Evolutionary conservation across 2,888 invertebrate genomes (phyloP).

Genomic region (Noctua janthina): DNA sequence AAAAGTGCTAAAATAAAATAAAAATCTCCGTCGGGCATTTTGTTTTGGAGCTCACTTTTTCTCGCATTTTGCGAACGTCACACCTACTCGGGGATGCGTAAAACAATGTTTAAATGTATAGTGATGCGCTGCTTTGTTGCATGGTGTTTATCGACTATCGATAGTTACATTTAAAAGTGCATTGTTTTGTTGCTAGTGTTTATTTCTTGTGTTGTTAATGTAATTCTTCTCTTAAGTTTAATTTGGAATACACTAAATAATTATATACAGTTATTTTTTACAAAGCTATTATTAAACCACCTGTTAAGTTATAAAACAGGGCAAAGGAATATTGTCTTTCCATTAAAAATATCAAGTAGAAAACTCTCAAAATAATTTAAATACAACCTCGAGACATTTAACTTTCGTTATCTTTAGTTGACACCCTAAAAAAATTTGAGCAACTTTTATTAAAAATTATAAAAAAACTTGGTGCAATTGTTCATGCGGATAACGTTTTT

Average conservation of each 20-base stretch:
- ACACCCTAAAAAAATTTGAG: not conserved
- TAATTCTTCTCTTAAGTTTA: not conserved
- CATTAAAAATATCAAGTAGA: not conserved
- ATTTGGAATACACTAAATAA: not conserved
- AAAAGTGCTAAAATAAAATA: slow-evolving; percentile 59
- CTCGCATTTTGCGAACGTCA: slow-evolving; percentile 47
- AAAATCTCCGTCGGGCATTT: slow-evolving; percentile 44
- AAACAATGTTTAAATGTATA: slow-evolving; percentile 57
- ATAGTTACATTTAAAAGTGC: not conserved
- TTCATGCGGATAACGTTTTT: slow-evolving; percentile 13
- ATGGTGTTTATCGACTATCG: slow-evolving; percentile 30
- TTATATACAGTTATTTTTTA: not conserved
- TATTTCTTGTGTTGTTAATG: not conserved
- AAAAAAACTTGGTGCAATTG: slow-evolving; percentile 15
- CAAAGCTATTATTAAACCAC: not conserved
- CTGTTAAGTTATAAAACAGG: not conserved
- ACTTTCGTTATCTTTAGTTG: slow-evolving; percentile 22
- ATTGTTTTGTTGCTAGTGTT: not conserved
- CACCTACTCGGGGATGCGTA: slow-evolving; percentile 54
- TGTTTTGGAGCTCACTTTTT: slow-evolving; percentile 46
- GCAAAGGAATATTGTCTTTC: not conserved
- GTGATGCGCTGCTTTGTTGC: slow-evolving; percentile 22
- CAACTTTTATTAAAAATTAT: slow-evolving; percentile 14
- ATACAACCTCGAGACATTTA: not conserved
- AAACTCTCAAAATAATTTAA: not conserved